Conservation (phyloP, 1,140 invertebrate genomes). For the Drosophila setifemur region DNA sequence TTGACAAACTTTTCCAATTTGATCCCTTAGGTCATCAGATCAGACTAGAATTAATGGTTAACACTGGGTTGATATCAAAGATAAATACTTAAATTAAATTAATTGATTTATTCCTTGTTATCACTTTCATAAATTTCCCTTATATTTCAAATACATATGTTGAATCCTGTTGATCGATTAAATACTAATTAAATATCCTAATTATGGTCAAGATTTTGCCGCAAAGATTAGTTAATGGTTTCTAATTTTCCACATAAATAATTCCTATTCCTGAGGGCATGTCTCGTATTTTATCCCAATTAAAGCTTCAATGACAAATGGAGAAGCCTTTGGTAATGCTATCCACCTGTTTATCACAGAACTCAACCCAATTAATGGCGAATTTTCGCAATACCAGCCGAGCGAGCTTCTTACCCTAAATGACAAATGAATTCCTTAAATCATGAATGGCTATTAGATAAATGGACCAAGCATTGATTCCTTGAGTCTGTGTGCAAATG, state of each 20-base stretch:
- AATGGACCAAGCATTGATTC: conserved; percentile 30
- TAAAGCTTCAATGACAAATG: not conserved
- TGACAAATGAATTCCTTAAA: conserved; percentile 33
- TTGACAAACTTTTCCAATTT: too few relatives aligned
- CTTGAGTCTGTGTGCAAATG: conserved; percentile 2
- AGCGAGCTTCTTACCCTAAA: conserved; percentile 12
- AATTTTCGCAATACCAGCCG: not conserved
- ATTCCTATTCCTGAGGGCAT: not conserved
- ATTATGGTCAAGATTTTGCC: not conserved
- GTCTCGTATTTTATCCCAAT: not conserved
- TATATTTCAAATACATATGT: too few relatives aligned
- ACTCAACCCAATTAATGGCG: conserved; percentile 12
- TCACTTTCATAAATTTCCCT: too few relatives aligned
- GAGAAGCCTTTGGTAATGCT: not conserved
- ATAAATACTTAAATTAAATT: too few relatives aligned
- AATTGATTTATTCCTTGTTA: too few relatives aligned
- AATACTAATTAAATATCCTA: too few relatives aligned
- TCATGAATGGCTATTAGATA: conserved; percentile 31
- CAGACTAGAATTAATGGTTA: too few relatives aligned
- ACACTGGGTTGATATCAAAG: too few relatives aligned
- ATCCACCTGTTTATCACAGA: not conserved
- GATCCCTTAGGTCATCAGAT: not conserved
- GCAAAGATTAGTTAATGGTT: too few relatives aligned
- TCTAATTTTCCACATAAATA: too few relatives aligned
- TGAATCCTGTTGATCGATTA: too few relatives aligned